These are phyloP conservation scores for Lepidurus arcticus DNA, from an alignment of 1,140 invertebrate species.

Conservation along the genomic window DNA sequence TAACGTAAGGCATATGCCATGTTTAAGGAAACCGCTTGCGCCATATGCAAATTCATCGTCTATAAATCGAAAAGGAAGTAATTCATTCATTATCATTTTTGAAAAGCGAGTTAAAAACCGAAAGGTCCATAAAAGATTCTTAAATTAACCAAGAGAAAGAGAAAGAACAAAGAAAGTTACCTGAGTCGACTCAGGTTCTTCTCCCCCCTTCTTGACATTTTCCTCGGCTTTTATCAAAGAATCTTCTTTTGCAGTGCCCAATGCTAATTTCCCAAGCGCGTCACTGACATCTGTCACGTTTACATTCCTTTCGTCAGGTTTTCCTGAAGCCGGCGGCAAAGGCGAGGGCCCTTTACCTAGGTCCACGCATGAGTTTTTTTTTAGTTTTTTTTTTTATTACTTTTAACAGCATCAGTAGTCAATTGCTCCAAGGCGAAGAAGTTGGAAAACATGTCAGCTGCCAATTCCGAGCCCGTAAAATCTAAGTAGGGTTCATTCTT, in stretches of 20 bases:
- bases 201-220: background rate
- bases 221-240: background rate
- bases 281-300: background rate
- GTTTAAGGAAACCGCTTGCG: conserved; percentile 12
- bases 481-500: background rate
- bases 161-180: background rate
- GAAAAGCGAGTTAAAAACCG: background rate
- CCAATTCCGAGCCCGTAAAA: background rate
- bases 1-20: conserved; percentile 27
- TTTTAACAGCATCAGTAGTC: conserved; percentile 13
- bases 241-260: background rate
- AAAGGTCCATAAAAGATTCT: background rate
- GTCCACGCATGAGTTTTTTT: background rate
- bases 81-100: background rate
- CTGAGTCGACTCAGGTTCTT: background rate
- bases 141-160: background rate
- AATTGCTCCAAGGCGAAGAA: background rate
- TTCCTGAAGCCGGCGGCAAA: background rate
- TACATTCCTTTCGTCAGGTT: background rate
- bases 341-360: background rate
- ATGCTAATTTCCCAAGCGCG: background rate
- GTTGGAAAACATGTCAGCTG: background rate
- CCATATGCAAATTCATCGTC: background rate
- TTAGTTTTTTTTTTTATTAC: background rate
- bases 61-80: background rate